phyloP scores from a whole-genome alignment of 2,888 invertebrate genomes.

The Sphinx pinastri region DNA sequence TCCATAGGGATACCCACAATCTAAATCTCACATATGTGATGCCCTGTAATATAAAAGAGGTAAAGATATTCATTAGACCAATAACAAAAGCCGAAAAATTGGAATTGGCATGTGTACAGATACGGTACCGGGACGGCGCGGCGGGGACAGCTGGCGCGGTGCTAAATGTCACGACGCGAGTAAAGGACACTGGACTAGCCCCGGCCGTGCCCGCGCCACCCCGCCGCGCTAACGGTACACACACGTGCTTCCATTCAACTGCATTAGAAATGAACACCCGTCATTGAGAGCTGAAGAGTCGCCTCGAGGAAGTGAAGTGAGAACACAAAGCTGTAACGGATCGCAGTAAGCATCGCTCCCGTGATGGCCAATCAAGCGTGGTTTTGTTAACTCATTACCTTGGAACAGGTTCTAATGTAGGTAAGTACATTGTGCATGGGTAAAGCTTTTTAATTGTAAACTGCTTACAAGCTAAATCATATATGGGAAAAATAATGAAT shows the following conservation, averaged over 20 bases:
- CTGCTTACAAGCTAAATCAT: too few species aligned
- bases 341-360: neutral
- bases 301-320: neutral
- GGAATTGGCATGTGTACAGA: neutral
- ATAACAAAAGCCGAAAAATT: neutral
- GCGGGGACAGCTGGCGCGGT: constrained; percentile 28
- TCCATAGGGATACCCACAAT: too few species aligned
- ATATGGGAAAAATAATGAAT: too few species aligned
- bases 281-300: constrained; percentile 12
- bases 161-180: constrained; percentile 35
- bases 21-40: too few species aligned
- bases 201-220: neutral
- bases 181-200: constrained; percentile 32
- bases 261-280: neutral
- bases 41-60: too few species aligned
- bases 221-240: constrained; percentile 16
- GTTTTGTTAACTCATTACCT: too few species aligned
- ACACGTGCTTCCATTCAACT: constrained; percentile 16
- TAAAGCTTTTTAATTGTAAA: too few species aligned
- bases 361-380: too few species aligned
- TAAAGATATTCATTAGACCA: neutral
- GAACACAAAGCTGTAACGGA: neutral
- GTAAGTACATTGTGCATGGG: too few species aligned
- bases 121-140: neutral
- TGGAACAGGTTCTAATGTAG: too few species aligned